A percentile compares a stretch with the other conserved stretches of the same genome.
phyloP scores from a whole-genome alignment of 2,888 invertebrate genomes.

The Lasioglossum lativentre region DNA sequence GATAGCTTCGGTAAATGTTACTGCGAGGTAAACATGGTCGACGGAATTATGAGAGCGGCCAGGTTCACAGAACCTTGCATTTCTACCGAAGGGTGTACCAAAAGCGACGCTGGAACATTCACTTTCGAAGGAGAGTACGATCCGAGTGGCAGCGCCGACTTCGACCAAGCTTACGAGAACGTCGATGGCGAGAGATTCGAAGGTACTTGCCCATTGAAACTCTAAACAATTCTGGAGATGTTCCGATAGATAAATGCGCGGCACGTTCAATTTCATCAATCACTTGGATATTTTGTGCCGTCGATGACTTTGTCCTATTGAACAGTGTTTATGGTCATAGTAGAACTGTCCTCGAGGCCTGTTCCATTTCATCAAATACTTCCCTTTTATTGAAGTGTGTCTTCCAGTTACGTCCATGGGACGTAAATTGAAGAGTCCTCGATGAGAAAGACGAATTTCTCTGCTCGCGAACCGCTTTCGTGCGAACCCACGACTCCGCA shows the following conservation, averaged over 20 bases:
- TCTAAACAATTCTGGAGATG: not conserved
- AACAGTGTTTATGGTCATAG: not conserved
- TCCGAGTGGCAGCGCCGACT: conserved; percentile 30
- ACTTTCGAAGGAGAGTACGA: conserved; percentile 59
- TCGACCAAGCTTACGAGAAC: conserved; percentile 56
- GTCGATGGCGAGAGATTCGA: conserved; percentile 57
- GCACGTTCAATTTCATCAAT: not conserved
- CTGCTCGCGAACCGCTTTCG: not conserved
- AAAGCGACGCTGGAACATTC: conserved; percentile 41
- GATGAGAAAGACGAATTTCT: not conserved
- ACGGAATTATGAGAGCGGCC: conserved; percentile 59
- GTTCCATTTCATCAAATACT: no score
- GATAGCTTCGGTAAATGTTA: conserved; percentile 72
- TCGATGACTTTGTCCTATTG: not conserved
- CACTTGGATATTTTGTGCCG: not conserved
- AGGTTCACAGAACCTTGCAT: conserved; percentile 67
- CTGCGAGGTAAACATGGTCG: conserved; percentile 69
- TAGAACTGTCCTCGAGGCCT: not conserved
- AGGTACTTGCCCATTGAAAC: conserved; percentile 26
- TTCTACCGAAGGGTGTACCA: conserved; percentile 52
- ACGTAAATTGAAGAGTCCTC: not conserved
- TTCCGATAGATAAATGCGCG: not conserved
- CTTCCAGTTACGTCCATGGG: no score
- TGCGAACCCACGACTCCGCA: not conserved
- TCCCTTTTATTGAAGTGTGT: no score